Evolutionary conservation across 2,888 invertebrate species (phyloP).

Genomic region (Mesochorus sp.): DNA sequence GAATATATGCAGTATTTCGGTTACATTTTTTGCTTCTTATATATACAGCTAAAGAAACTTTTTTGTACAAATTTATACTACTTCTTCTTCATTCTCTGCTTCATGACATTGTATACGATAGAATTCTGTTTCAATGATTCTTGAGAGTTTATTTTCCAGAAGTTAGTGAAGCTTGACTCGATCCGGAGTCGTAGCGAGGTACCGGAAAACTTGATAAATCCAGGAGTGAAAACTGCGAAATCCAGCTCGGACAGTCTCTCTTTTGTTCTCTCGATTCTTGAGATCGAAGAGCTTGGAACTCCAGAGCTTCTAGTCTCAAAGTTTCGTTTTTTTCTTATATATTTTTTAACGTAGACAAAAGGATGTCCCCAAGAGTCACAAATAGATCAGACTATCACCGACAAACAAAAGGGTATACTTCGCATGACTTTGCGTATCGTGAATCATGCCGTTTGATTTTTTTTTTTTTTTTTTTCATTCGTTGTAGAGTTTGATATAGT

Average conservation of each 20-base stretch:
- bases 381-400: too few relatives aligned
- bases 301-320: slow-evolving; percentile 27
- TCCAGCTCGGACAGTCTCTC: slow-evolving; percentile 36
- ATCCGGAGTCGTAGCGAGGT: neutral
- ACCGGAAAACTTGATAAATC: slow-evolving; percentile 30
- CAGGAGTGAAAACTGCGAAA: slow-evolving; percentile 30
- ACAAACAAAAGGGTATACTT: too few relatives aligned
- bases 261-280: slow-evolving; percentile 11
- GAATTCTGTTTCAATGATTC: slow-evolving; percentile 20
- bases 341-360: slow-evolving; percentile 5
- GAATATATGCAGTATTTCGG: neutral
- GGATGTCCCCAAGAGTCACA: slow-evolving; percentile 1
- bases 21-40: neutral
- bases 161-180: slow-evolving; percentile 16
- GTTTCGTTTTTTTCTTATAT: too few relatives aligned
- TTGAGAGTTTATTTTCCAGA: neutral
- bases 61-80: neutral
- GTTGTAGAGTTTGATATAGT: too few relatives aligned
- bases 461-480: too few relatives aligned
- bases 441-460: too few relatives aligned
- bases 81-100: neutral
- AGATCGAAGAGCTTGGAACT: slow-evolving; percentile 15
- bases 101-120: slow-evolving; percentile 8
- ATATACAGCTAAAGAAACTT: neutral
- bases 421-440: too few relatives aligned